Conservation (phyloP, 2,797 vertebrate species). For the Aulostomus chinensis region DNA sequence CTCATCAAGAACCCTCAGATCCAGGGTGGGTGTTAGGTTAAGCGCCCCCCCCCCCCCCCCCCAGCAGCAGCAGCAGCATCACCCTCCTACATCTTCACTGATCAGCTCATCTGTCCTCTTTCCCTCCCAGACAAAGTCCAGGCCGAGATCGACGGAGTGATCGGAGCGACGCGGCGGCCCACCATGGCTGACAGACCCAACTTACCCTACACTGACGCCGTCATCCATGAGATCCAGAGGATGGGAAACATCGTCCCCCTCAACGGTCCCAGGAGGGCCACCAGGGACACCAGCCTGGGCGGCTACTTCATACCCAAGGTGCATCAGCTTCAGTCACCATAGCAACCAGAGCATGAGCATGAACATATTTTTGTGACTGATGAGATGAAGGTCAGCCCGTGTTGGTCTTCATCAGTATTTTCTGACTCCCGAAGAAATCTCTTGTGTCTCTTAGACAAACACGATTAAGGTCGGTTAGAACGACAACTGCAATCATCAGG, state of each 20-base stretch:
- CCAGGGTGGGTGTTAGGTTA: slow-evolving; percentile 76
- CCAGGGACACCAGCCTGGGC: slow-evolving; percentile 67
- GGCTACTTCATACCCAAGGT: slow-evolving; percentile 87
- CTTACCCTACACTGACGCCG: slow-evolving; percentile 86
- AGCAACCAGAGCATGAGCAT: neutral
- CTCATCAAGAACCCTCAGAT: slow-evolving; percentile 82
- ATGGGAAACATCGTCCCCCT: slow-evolving; percentile 83
- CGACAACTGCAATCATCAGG: too few species aligned
- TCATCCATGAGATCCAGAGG: slow-evolving; percentile 88
- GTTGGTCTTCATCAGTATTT: too few species aligned
- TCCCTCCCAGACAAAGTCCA: slow-evolving; percentile 80
- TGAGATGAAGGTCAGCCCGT: too few species aligned
- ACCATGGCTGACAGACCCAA: slow-evolving; percentile 70
- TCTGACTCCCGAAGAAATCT: too few species aligned
- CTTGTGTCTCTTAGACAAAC: too few species aligned
- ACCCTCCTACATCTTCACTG: neutral
- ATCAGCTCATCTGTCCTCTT: neutral
- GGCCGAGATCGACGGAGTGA: slow-evolving; percentile 82
- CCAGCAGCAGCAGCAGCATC: neutral
- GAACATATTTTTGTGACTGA: neutral
- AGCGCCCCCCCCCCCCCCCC: too few species aligned
- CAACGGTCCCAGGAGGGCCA: slow-evolving; percentile 66
- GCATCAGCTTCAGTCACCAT: neutral
- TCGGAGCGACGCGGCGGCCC: slow-evolving; percentile 74
- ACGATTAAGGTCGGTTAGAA: too few species aligned